These are phyloP conservation scores for Athene cunicularia DNA, from an alignment of 2,113 vertebrate species.

Conservation along the genomic window DNA sequence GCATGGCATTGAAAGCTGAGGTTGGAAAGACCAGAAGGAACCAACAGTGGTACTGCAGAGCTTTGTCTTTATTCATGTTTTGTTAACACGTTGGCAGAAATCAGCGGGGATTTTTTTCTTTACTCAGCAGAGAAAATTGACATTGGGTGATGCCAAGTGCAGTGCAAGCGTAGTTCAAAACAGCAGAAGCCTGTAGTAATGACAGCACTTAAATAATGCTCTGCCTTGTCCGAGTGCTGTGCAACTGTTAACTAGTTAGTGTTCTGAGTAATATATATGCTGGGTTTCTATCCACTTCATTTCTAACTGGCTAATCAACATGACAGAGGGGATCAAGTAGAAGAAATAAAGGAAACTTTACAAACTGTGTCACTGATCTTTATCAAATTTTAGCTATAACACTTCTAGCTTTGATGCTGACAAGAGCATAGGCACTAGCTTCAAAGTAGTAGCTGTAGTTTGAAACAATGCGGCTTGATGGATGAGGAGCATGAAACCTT, in stretches of 20 bases:
- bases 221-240: background rate
- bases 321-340: background rate
- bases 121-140: conserved; percentile 10
- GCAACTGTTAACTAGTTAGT: background rate
- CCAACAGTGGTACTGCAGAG: background rate
- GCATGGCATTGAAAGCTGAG: background rate
- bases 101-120: background rate
- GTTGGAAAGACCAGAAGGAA: background rate
- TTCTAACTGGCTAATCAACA: background rate
- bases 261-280: fast-evolving
- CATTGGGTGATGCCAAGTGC: background rate
- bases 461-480: background rate
- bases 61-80: conserved; percentile 25
- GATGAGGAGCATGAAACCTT: background rate
- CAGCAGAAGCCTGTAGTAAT: background rate
- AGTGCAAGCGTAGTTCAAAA: conserved; percentile 1
- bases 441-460: background rate
- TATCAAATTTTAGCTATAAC: background rate
- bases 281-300: background rate
- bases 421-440: background rate
- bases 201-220: background rate
- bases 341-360: background rate
- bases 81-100: background rate
- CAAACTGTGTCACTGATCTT: background rate
- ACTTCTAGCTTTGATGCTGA: background rate